Base-by-base conservation (phyloP, 1,140 invertebrate genomes). In the Cotesia glomerata region DNA sequence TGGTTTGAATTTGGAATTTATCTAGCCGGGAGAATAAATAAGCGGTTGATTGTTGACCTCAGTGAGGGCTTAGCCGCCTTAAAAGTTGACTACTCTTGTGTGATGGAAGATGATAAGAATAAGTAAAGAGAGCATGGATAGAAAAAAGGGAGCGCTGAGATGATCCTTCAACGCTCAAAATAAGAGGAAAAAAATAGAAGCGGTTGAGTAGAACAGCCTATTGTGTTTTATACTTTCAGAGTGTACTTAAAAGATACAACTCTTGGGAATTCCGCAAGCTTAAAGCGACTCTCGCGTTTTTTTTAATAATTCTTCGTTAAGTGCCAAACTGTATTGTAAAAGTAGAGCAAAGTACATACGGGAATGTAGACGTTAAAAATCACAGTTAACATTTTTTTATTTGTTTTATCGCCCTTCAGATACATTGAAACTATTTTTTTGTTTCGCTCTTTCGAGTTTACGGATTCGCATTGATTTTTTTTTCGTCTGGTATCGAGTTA, bases 121-220 rank as follows among this genome's bases (percentile, higher is more conserved):
- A 63, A 36, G 13, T 16, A 63, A 63, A 32, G 13, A 63, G 35
- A 63, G 13, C 9, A 63, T 26, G n/a, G 14, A 64, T 4, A 14
- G n/a, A 64, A 67, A 67, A 51, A 18, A 51, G 51, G 45, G 16
- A 26, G 13, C 32, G 52, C 16, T 54, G 49, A 26, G 34, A 65
- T 65, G 63, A 65, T 45, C 14, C 36, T 65, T 16, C 11, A 18
- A 39, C n/a, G 14, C 49, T 65, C 36, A 65, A 65, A 65, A 65
- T 49, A 16, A 65, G 18, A 65, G 5, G 14, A 51, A 65, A 65
- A 65, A 65, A 39, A 65, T 65, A 65, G n/a, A 16, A 59, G 58
- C 58, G n/a, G 61, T 45, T 45, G 39, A 45, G 39, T 45, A 35
- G 61, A 63, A 63, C 61, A 65, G 45, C 16, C 65, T 67, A 67